Evolutionary conservation across 2,888 invertebrate species (phyloP).

Genomic region (Parascotia fuliginaria): DNA sequence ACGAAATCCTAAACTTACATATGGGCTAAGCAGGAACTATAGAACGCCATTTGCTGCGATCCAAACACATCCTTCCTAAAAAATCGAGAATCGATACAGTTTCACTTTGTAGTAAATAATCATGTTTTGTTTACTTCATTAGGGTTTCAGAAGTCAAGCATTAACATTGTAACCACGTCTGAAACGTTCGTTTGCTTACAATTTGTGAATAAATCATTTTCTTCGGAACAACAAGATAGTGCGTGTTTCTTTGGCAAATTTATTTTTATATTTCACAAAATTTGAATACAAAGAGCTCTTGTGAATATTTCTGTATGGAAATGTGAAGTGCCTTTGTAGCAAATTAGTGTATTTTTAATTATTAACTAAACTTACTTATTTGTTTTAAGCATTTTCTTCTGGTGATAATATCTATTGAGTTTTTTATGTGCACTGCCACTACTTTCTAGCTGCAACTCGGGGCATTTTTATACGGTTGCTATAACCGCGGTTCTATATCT

Average conservation of each 20-base stretch:
- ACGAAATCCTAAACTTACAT: too few species aligned
- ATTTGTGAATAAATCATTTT: constrained; percentile 74
- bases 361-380: too few species aligned
- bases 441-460: too few species aligned
- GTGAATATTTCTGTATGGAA: constrained; percentile 25
- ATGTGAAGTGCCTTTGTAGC: constrained; percentile 10
- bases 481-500: too few species aligned
- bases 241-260: constrained; percentile 76
- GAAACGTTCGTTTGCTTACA: constrained; percentile 54
- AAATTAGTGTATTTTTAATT: constrained; percentile 18
- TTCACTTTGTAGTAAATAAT: constrained; percentile 10
- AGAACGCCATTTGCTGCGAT: too few species aligned
- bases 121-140: constrained; percentile 27
- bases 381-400: too few species aligned
- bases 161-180: constrained; percentile 37
- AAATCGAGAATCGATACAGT: too few species aligned
- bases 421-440: too few species aligned
- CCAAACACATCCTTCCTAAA: too few species aligned
- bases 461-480: too few species aligned
- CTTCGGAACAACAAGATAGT: constrained; percentile 73
- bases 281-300: constrained; percentile 51
- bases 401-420: too few species aligned
- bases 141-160: constrained; percentile 13
- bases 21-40: too few species aligned
- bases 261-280: constrained; percentile 66